These are phyloP conservation scores for Rhynchotus rufescens DNA, from an alignment of 2,797 vertebrate species.

Conservation along the genomic window DNA sequence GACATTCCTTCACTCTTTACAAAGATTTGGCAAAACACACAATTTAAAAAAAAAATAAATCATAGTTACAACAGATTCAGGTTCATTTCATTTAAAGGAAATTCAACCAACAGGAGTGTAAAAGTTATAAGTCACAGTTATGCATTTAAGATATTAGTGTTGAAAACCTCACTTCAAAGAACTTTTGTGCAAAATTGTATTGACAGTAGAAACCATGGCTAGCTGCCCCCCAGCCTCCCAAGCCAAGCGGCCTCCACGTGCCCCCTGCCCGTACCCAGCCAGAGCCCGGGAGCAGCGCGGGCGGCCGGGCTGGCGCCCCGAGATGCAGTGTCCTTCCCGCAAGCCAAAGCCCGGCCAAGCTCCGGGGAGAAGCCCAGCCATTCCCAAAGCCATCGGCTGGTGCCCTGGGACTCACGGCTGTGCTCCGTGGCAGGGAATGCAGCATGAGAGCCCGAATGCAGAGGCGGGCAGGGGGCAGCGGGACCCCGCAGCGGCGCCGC, in stretches of 20 bases:
- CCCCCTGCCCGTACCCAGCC: not conserved
- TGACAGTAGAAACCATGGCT: constrained; percentile 65
- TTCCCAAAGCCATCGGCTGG: constrained; percentile 38
- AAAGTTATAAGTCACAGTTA: constrained; percentile 75
- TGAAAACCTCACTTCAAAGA: constrained; percentile 71
- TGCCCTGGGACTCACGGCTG: not conserved
- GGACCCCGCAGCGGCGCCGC: too few relatives aligned
- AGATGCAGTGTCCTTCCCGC: constrained; percentile 58
- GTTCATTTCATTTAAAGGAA: constrained; percentile 64
- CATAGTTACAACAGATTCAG: constrained; percentile 65
- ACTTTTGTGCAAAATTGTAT: constrained; percentile 71
- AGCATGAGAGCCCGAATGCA: not conserved
- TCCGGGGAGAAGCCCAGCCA: constrained; percentile 34
- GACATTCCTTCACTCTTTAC: constrained; percentile 63
- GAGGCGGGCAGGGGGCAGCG: too few relatives aligned
- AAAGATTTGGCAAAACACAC: constrained; percentile 70
- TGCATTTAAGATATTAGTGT: constrained; percentile 72
- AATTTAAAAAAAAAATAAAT: constrained; percentile 63
- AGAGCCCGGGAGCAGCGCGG: too few relatives aligned
- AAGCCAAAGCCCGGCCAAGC: constrained; percentile 54
- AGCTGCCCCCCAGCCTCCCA: not conserved
- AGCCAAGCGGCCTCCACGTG: not conserved
- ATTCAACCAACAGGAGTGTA: constrained; percentile 71
- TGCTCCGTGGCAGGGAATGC: not conserved
- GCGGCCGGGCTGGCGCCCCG: not conserved